These are phyloP conservation scores for Alethe castanea DNA, from an alignment of 2,113 vertebrate genomes.

Conservation along the genomic window DNA sequence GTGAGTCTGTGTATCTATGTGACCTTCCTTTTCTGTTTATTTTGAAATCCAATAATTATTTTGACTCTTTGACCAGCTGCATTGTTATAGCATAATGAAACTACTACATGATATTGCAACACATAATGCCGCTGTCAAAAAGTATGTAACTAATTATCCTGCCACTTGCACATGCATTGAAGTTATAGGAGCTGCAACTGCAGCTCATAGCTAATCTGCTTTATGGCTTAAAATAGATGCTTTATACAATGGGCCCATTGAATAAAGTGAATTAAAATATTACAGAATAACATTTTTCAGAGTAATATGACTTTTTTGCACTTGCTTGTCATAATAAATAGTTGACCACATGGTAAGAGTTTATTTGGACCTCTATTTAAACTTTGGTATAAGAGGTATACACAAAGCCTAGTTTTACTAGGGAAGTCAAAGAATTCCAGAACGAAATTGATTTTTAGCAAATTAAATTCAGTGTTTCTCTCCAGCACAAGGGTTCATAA, in stretches of 20 bases:
- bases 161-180: not conserved
- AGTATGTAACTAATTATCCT: not conserved
- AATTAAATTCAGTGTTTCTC: not conserved
- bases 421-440: not conserved
- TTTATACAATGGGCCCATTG: not conserved
- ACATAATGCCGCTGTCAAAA: not conserved
- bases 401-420: not conserved
- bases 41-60: not conserved
- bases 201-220: not conserved
- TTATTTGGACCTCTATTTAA: not conserved
- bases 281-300: not conserved
- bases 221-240: not conserved
- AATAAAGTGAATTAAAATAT: not conserved
- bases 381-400: not conserved
- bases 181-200: not conserved
- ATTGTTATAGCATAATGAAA: not conserved
- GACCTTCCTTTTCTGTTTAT: not conserved
- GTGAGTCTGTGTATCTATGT: not conserved
- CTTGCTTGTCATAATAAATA: not conserved
- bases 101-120: not conserved
- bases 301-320: not conserved
- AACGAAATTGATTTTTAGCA: not conserved
- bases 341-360: not conserved
- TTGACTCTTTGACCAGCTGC: not conserved
- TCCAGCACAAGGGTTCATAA: not conserved